A percentile compares a stretch with the other conserved stretches of the same genome.
Conservation (phyloP, 2,797 vertebrate genomes). For the Diglossa cyanea region DNA sequence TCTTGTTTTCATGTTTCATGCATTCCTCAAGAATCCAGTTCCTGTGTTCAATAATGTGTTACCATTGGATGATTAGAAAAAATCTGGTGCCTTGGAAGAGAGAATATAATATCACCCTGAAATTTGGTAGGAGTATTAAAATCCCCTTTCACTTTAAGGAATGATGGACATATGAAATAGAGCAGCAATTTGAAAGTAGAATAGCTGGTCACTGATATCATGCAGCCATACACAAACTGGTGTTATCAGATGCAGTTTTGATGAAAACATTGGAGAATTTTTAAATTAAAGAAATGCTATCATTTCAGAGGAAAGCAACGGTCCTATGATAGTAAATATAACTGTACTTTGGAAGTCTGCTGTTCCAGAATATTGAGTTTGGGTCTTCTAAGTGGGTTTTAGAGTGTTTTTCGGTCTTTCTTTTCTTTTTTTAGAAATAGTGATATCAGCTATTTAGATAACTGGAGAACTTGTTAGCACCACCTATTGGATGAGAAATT, state of each 20-base stretch:
- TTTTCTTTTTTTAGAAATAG: not conserved
- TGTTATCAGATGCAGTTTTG: not conserved
- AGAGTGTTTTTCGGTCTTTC: not conserved
- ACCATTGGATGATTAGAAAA: not conserved
- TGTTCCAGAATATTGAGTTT: not conserved
- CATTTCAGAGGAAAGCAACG: not conserved
- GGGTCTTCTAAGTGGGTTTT: not conserved
- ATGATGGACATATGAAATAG: not conserved
- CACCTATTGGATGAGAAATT: not conserved
- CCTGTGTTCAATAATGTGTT: not conserved
- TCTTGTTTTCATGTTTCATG: not conserved
- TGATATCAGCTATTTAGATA: not conserved
- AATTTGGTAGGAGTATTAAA: not conserved
- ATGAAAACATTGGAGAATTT: not conserved
- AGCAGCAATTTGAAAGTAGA: not conserved
- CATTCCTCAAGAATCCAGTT: not conserved
- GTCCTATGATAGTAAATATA: not conserved
- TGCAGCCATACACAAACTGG: not conserved
- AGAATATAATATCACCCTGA: not conserved
- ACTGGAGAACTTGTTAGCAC: slow-evolving; percentile 9
- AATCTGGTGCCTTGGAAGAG: not conserved
- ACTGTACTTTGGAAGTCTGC: not conserved
- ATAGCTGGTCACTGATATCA: not conserved
- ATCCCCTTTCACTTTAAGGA: not conserved
- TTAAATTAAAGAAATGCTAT: rapidly evolving